Evolutionary conservation across 2,113 vertebrate genomes (phyloP).

Genomic region (Esox niger): DNA sequence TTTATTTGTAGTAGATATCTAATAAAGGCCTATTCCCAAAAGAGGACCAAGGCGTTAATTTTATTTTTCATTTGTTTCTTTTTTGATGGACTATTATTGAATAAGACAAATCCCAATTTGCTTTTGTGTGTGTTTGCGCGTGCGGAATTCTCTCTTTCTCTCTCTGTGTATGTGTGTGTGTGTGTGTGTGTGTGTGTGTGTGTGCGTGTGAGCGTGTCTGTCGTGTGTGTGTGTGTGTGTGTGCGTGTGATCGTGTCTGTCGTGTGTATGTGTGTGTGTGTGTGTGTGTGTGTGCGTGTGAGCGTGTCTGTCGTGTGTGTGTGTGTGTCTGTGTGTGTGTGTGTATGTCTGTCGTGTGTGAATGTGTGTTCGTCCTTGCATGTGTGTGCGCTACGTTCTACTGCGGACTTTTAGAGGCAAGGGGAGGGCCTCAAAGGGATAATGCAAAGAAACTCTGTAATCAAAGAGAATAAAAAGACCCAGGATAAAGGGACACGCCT

Average conservation of each 20-base stretch:
- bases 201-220: not conserved
- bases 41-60: not conserved
- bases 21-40: not conserved
- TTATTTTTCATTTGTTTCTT: not conserved
- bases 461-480: constrained; percentile 27
- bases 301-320: not conserved
- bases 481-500: not conserved
- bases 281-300: not conserved
- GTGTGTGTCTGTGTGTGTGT: constrained; percentile 4
- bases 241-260: no score
- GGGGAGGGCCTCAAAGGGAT: not conserved
- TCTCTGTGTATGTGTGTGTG: not conserved
- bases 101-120: not conserved
- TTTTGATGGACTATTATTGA: not conserved
- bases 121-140: not conserved
- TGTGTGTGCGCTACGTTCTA: constrained; percentile 10
- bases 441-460: constrained; percentile 7
- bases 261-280: not conserved
- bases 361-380: not conserved
- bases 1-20: not conserved
- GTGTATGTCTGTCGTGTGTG: not conserved
- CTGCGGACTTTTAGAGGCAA: constrained; percentile 1
- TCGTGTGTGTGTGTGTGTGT: not conserved
- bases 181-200: not conserved
- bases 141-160: no score